phyloP scores from a whole-genome alignment of 2,797 vertebrate genomes.

The Muscicapa striata region DNA sequence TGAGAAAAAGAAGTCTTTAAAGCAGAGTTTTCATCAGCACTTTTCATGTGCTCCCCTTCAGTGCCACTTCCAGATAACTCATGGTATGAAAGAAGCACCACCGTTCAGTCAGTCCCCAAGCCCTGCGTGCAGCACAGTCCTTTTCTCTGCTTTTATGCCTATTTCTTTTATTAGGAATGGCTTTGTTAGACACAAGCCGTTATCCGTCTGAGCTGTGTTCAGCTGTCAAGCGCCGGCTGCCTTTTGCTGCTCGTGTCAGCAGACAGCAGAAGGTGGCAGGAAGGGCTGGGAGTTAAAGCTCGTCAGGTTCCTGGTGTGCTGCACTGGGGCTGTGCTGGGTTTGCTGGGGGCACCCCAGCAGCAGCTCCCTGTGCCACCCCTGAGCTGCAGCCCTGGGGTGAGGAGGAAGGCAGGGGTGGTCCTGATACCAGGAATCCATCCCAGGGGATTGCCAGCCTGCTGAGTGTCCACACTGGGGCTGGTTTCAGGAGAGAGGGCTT shows the following conservation, averaged over 20 bases:
- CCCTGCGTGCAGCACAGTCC: neutral
- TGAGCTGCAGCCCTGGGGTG: fast-evolving
- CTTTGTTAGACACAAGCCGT: constrained; percentile 33
- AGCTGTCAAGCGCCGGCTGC: neutral
- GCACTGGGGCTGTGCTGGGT: neutral
- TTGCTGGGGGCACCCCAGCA: neutral
- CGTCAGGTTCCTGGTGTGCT: neutral
- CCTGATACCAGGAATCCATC: neutral
- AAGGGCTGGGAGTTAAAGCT: neutral
- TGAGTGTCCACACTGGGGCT: neutral
- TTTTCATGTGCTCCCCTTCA: neutral
- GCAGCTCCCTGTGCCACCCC: neutral
- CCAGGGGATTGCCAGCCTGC: neutral
- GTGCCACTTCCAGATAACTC: constrained; percentile 2
- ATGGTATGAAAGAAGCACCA: neutral
- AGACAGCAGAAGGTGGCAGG: neutral
- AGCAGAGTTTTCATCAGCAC: constrained; percentile 24
- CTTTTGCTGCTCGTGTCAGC: neutral
- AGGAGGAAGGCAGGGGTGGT: neutral
- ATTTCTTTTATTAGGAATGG: constrained; percentile 1
- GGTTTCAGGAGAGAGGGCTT: neutral
- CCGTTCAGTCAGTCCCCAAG: neutral
- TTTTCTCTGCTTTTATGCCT: neutral
- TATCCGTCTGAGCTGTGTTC: constrained; percentile 14
- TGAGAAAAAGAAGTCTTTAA: constrained; percentile 27